Evolutionary conservation across 1,140 invertebrate genomes (phyloP).

Genomic region (Polyergus mexicanus): DNA sequence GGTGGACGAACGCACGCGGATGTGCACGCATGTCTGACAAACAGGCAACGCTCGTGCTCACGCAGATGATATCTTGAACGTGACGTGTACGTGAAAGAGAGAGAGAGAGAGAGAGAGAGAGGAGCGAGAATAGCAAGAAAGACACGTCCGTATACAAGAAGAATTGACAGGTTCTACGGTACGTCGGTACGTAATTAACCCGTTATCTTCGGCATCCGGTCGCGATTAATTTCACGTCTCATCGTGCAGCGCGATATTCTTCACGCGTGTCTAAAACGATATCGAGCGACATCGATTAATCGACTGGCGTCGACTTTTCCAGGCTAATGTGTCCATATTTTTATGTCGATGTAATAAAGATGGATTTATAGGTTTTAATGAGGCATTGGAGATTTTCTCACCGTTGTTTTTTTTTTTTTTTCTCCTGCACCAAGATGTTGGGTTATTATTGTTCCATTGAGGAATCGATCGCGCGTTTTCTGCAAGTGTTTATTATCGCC

Average conservation of each 20-base stretch:
- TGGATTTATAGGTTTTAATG: slow-evolving; percentile 6
- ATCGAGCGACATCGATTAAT: slow-evolving; percentile 59
- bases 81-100: slow-evolving; percentile 55
- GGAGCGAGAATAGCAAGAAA: slow-evolving; percentile 40
- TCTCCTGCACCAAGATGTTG: not conserved
- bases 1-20: slow-evolving; percentile 7
- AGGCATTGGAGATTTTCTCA: not conserved
- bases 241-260: slow-evolving; percentile 58
- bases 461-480: slow-evolving; percentile 30
- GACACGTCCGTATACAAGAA: slow-evolving; percentile 30
- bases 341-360: slow-evolving; percentile 21
- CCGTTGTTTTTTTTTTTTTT: slow-evolving; percentile 1
- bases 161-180: slow-evolving; percentile 32
- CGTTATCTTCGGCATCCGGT: slow-evolving; percentile 76
- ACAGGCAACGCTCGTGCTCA: slow-evolving; percentile 32
- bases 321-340: not conserved
- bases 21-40: slow-evolving; percentile 15
- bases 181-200: slow-evolving; percentile 75
- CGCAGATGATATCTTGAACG: slow-evolving; percentile 59
- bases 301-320: slow-evolving; percentile 32
- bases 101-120: slow-evolving; percentile 24
- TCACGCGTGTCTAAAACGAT: slow-evolving; percentile 44
- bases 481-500: slow-evolving; percentile 32
- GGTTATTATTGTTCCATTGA: slow-evolving; percentile 23
- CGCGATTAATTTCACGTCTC: slow-evolving; percentile 81